Percentiles rank a stretch among this genome's conserved stretches.
phyloP scores from a whole-genome alignment of 35 echinoderm and acorn worm species.

The Patiria miniata region DNA sequence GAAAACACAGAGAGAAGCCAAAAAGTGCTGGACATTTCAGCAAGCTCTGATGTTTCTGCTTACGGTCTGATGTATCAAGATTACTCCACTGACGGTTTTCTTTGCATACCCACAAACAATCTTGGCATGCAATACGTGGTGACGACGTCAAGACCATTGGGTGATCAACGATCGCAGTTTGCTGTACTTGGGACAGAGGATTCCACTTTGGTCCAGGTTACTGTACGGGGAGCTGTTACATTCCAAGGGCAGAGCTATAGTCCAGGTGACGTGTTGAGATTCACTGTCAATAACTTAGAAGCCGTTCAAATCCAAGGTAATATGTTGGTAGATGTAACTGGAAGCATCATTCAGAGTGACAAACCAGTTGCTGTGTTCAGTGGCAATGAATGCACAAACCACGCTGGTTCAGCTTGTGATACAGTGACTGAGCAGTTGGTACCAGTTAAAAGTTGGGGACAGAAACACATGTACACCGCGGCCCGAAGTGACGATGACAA shows the following conservation, averaged over 20 bases:
- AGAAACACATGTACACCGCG: conserved; percentile 56
- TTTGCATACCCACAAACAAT: conserved; percentile 58
- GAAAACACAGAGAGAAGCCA: conserved; percentile 24
- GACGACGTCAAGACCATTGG: not conserved
- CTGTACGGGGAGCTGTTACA: conserved; percentile 1
- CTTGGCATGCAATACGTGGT: conserved; percentile 57
- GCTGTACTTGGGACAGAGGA: conserved; percentile 44
- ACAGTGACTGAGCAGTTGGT: conserved; percentile 59
- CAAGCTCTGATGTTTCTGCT: conserved; percentile 54
- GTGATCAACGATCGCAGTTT: not conserved
- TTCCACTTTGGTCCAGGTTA: conserved; percentile 22
- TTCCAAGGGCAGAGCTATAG: conserved; percentile 38
- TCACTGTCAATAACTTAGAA: conserved; percentile 34
- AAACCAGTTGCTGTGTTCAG: conserved; percentile 65
- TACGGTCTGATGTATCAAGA: conserved; percentile 65
- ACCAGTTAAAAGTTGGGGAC: conserved; percentile 69
- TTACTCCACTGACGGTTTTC: conserved; percentile 61
- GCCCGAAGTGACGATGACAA: not conserved
- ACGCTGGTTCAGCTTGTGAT: conserved; percentile 48
- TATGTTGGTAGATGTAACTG: not conserved
- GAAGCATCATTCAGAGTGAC: conserved; percentile 56
- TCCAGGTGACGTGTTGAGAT: conserved; percentile 29
- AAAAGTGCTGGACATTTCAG: conserved; percentile 42
- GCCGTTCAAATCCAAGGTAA: conserved; percentile 45
- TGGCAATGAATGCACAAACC: conserved; percentile 32